Evolutionary conservation across 2,888 invertebrate species (phyloP), one percentile per base, ranked within the genome.

Genomic region (Synanthedon tipuliformis): DNA sequence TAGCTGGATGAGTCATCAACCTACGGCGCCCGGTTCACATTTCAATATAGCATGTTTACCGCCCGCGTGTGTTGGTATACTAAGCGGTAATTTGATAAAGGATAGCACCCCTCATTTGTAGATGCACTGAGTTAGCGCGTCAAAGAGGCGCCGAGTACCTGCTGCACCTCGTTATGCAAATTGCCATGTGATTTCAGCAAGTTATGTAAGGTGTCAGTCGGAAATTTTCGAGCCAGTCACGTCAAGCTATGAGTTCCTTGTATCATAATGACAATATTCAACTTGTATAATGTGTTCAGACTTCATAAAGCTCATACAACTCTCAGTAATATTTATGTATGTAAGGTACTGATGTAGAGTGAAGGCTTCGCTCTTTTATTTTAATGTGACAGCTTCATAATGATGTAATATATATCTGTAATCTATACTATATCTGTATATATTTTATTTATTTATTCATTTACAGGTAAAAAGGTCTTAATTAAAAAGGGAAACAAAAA

Each of bases 161-260:
- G 59, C 61, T 65, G 60, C 45, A 45, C 13, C 62, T 70, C 66
- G 67, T 69, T 73, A 68, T 63, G 63, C 55, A 67, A 67, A 73
- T 68, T 64, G 60, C 62, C 57, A 56, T 58, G 66, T 63, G 62
- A 68, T 69, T 66, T 61, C 63, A 15, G 15, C 15, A 16, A 49
- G 49, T 49, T 15, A 15, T 15, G 10, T 23, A 49, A 49, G 49
- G 45, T 45, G 45, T 45, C 45, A 12, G 13, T n/a, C n/a, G 45
- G 45, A 45, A n/a, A 45, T 45, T 34, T 45, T 45, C 41, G 41
- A 41, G 41, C 8, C 34, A 34, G 34, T 12, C 45, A 15, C 45
- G 45, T 15, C 8, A 45, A 45, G 45, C 45, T n/a, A n/a, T 5
- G 15, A 45, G 45, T 45, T 45, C 45, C 13, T 45, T 45, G 13